Evolutionary conservation across 2,797 vertebrate species (phyloP), one percentile per base, ranked within the genome.

Genomic region (Chaetophractus vellerosus): DNA sequence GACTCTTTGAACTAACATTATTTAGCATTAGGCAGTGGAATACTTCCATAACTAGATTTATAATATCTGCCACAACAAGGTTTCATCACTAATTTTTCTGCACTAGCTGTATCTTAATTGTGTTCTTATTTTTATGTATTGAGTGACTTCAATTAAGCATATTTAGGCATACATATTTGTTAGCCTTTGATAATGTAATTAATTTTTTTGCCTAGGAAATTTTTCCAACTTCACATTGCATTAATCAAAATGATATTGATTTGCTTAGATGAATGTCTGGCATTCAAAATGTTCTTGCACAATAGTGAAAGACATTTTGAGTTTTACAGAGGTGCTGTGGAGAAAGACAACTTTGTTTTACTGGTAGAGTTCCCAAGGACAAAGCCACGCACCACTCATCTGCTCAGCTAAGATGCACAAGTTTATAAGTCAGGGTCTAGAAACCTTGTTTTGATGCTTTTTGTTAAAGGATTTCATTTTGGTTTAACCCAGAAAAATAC

Each of bases 221-320:
- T 97, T 94, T 90, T 74, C 71, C 91, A 86, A 74, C 95, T 95
- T 97, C 78, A 84, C 0, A 23, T 52, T 78, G 1, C n/a, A 9
- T 41, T 96, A 74, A 94, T 92, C 63, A 96, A 96, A 98, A 97
- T 81, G 5, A 85, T 64, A 96, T 74, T 95, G 88, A 96, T 97
- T 94, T 96, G 14, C 23, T 94, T 78, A 81, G 76, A 94, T 96
- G 94, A 97, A 96, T 90, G 31, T 0, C 45, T 94, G 78, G 36
- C 16, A 96, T 76, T 71, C 68, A 81, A 81, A 96, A 87, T 0
- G 36, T 63, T 79, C 28, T 90, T 87, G 11, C 18, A 63, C 28
- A 48, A 55, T 28, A 91, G 3, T 63, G 7, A 87, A 57, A 92
- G 45, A 36, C 21, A 75, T 74, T 88, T 83, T 45, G 26, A 63